These are phyloP conservation scores for Caprella mutica DNA, from an alignment of 2,888 invertebrate genomes.

Conservation along the genomic window DNA sequence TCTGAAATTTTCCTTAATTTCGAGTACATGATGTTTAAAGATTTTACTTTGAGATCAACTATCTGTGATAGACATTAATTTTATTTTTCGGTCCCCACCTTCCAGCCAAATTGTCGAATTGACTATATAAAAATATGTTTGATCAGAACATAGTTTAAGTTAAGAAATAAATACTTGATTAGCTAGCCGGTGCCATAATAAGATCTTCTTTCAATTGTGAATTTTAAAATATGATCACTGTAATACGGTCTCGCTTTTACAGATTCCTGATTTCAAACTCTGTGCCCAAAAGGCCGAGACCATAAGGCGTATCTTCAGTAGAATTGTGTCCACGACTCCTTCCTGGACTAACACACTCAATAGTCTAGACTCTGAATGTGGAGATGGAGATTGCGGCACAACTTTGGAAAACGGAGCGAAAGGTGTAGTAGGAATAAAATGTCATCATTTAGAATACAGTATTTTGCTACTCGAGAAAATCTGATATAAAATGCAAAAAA, in stretches of 20 bases:
- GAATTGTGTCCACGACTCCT: constrained; percentile 42
- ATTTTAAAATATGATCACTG: too few species aligned
- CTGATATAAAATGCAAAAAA: too few species aligned
- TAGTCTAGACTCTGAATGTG: constrained; percentile 55
- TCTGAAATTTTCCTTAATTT: not conserved
- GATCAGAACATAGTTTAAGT: too few species aligned
- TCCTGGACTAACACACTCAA: constrained; percentile 50
- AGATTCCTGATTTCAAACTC: not conserved
- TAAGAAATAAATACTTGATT: too few species aligned
- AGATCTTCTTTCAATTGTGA: too few species aligned
- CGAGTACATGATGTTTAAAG: not conserved
- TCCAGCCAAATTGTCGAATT: too few species aligned
- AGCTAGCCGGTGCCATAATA: too few species aligned
- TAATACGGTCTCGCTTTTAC: too few species aligned
- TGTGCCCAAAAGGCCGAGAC: not conserved
- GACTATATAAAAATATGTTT: too few species aligned
- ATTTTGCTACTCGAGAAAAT: too few species aligned
- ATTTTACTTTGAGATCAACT: not conserved
- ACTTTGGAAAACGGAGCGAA: constrained; percentile 51
- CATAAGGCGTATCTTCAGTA: constrained; percentile 44
- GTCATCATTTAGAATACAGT: not conserved
- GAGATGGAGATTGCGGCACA: constrained; percentile 65
- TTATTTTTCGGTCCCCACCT: too few species aligned
- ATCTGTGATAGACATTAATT: too few species aligned
- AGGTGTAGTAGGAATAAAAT: constrained; percentile 39